phyloP scores from a whole-genome alignment of 2,888 invertebrate species.

The Pegoplata infirma region DNA sequence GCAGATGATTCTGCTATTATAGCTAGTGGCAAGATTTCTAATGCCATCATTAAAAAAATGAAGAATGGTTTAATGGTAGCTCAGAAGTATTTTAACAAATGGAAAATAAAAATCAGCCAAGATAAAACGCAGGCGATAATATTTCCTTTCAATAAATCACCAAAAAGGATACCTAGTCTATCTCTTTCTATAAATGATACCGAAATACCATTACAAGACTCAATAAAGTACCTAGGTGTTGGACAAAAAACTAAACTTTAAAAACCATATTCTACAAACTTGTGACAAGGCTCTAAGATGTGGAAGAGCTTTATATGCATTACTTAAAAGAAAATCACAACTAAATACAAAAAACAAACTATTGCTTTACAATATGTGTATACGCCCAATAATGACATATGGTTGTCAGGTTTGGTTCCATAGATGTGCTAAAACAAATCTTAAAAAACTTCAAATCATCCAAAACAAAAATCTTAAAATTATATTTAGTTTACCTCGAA shows the following conservation, averaged over 20 bases:
- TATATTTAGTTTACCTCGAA: not conserved
- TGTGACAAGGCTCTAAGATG: not conserved
- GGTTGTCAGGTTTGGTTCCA: not conserved
- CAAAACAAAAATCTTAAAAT: too few relatives aligned
- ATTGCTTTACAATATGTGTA: not conserved
- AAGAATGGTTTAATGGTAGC: not conserved
- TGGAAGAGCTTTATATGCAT: not conserved
- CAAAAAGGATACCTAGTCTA: constrained; percentile 15
- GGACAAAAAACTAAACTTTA: not conserved
- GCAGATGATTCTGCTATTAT: constrained; percentile 16
- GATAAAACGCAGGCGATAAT: constrained; percentile 20
- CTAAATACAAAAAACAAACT: not conserved
- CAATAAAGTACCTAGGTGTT: constrained; percentile 10
- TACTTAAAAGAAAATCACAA: not conserved
- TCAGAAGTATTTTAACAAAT: constrained; percentile 3
- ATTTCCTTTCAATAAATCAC: constrained; percentile 23
- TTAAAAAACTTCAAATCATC: constrained; percentile 15
- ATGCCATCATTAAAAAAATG: constrained; percentile 17
- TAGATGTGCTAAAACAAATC: constrained; percentile 1
- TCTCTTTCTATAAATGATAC: not conserved
- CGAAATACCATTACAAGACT: not conserved
- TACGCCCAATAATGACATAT: constrained; percentile 3
- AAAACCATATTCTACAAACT: not conserved
- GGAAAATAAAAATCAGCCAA: constrained; percentile 25
- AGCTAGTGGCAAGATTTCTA: constrained; percentile 1